phyloP scores from a whole-genome alignment of 2,113 vertebrate species.

The Notothenia rossii region DNA sequence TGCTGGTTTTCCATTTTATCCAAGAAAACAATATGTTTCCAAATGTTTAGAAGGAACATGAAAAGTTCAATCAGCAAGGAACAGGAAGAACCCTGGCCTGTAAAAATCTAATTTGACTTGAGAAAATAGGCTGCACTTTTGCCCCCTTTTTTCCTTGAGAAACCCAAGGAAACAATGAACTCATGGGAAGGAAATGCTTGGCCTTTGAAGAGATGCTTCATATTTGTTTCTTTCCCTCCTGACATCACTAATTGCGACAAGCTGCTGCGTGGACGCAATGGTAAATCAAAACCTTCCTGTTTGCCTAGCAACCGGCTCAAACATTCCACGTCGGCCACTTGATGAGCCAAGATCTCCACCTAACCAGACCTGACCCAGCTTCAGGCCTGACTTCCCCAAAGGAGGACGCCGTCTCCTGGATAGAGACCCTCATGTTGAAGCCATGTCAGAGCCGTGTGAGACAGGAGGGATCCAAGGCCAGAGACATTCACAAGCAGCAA shows the following conservation, averaged over 20 bases:
- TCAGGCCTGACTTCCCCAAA: slow-evolving; percentile 64
- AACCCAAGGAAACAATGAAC: slow-evolving; percentile 77
- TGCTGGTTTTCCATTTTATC: slow-evolving; percentile 30
- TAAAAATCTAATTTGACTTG: slow-evolving; percentile 30
- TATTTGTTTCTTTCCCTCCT: slow-evolving; percentile 81
- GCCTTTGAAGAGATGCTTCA: slow-evolving; percentile 79
- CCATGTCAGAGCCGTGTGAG: slow-evolving; percentile 37
- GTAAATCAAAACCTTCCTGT: slow-evolving; percentile 82
- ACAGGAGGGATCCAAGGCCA: slow-evolving; percentile 32
- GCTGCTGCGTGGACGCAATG: slow-evolving; percentile 71
- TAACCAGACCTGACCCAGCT: slow-evolving; percentile 66
- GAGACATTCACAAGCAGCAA: slow-evolving; percentile 50
- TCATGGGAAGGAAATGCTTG: slow-evolving; percentile 77
- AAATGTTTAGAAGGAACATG: background rate
- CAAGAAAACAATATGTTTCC: background rate
- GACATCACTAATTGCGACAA: slow-evolving; percentile 85
- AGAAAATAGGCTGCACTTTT: slow-evolving; percentile 65
- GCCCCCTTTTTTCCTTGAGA: slow-evolving; percentile 60
- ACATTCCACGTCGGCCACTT: slow-evolving; percentile 66
- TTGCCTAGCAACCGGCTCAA: slow-evolving; percentile 77
- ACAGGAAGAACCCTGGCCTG: slow-evolving; percentile 29
- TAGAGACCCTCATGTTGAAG: slow-evolving; percentile 42
- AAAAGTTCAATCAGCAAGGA: slow-evolving; percentile 10
- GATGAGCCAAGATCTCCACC: slow-evolving; percentile 76
- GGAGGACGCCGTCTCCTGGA: slow-evolving; percentile 53